Evolutionary conservation across 2,797 vertebrate genomes (phyloP).

Genomic region (Coracias cyanogaster): DNA sequence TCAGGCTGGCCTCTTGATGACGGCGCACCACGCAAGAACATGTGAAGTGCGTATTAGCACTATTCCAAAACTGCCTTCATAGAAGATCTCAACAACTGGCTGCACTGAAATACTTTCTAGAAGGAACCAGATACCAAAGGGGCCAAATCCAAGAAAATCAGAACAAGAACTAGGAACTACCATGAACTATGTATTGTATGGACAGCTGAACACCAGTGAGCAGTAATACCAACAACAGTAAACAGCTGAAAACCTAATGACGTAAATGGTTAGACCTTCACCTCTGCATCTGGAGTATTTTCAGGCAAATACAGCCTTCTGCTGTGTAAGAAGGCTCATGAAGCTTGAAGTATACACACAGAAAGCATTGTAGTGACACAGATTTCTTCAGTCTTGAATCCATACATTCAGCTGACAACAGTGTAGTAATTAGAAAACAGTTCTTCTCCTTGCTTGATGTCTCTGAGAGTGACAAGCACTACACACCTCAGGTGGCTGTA

Average conservation of each 20-base stretch:
- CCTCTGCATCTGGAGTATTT: not conserved
- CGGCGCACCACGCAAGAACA: rapidly evolving
- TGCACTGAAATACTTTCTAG: not conserved
- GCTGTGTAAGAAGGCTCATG: not conserved
- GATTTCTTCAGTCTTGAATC: not conserved
- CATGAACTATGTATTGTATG: not conserved
- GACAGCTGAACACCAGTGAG: not conserved
- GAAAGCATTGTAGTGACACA: not conserved
- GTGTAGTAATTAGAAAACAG: conserved; percentile 97
- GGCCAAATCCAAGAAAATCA: not conserved
- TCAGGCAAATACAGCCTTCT: not conserved
- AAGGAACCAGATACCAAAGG: not conserved
- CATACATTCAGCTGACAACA: conserved; percentile 80
- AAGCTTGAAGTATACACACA: not conserved
- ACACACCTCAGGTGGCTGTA: conserved; percentile 87
- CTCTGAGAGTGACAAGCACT: conserved; percentile 88
- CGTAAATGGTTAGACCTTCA: not conserved
- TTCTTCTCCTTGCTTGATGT: conserved; percentile 89
- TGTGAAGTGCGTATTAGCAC: rapidly evolving
- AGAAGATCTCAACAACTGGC: rapidly evolving
- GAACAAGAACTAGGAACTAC: not conserved
- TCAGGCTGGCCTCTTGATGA: not conserved
- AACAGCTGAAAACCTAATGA: not conserved
- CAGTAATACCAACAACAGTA: not conserved
- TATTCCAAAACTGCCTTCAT: not conserved